Evolutionary conservation across 1,140 invertebrate genomes (phyloP).

Genomic region (Drosophila funebris): DNA sequence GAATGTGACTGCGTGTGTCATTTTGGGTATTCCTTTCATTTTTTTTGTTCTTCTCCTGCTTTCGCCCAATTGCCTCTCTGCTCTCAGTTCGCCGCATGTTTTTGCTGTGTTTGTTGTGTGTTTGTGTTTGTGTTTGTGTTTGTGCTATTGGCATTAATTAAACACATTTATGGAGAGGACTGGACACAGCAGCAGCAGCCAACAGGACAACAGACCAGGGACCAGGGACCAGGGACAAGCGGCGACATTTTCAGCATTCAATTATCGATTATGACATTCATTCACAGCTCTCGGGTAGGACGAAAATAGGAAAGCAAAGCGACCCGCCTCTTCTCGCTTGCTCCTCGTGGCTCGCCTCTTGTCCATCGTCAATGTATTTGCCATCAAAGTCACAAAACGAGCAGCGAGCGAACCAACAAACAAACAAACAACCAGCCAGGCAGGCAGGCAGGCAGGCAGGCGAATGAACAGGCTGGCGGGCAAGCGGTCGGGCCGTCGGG

Average conservation of each 20-base stretch:
- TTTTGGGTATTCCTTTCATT: slow-evolving; percentile 25
- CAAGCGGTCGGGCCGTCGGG: not conserved
- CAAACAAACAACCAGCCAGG: slow-evolving; percentile 30
- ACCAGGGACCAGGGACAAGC: slow-evolving; percentile 3
- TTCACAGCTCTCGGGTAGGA: slow-evolving; percentile 59
- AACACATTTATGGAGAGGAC: slow-evolving; percentile 69
- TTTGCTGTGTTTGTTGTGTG: slow-evolving; percentile 23
- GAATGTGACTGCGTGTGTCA: slow-evolving; percentile 40
- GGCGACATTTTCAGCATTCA: slow-evolving; percentile 74
- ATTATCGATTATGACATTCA: slow-evolving; percentile 82
- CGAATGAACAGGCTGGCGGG: not conserved
- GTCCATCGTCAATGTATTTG: slow-evolving; percentile 40
- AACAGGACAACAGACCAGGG: too few species aligned
- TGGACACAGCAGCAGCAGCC: slow-evolving; percentile 22
- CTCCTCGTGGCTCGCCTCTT: not conserved
- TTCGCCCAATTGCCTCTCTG: not conserved
- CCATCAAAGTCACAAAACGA: slow-evolving; percentile 67
- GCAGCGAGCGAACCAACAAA: slow-evolving; percentile 47
- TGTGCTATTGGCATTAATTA: slow-evolving; percentile 76
- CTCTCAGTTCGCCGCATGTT: slow-evolving; percentile 18
- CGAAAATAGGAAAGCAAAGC: slow-evolving; percentile 63
- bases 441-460: not conserved
- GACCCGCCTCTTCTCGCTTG: slow-evolving; percentile 39
- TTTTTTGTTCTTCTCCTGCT: not conserved
- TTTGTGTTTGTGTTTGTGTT: slow-evolving; percentile 34